Evolutionary conservation across 2,797 vertebrate genomes (phyloP).

Genomic region (Xiphorhynchus erythropygius): DNA sequence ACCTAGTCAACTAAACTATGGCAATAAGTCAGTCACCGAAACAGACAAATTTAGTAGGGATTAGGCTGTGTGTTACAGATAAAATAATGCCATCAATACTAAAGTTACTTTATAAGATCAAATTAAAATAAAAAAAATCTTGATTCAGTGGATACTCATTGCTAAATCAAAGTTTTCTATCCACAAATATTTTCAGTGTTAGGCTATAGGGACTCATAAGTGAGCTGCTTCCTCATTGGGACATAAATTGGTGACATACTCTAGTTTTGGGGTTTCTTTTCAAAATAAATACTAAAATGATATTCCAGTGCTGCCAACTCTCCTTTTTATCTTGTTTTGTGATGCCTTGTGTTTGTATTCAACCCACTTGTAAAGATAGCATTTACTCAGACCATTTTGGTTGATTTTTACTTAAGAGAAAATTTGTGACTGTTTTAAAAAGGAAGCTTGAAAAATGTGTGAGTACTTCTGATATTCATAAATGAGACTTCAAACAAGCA

Average conservation of each 20-base stretch:
- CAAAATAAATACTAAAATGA: background rate
- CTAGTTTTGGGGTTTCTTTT: background rate
- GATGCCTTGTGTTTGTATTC: background rate
- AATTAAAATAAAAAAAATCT: too few species aligned
- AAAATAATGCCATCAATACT: background rate
- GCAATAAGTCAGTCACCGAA: too few species aligned
- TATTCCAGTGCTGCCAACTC: background rate
- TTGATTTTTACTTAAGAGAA: background rate
- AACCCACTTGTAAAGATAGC: background rate
- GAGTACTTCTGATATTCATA: background rate
- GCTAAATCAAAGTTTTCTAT: background rate
- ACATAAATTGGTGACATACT: background rate
- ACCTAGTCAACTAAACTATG: background rate
- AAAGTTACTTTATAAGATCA: background rate
- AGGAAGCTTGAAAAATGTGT: background rate
- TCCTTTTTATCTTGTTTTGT: background rate
- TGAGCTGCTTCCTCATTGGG: background rate
- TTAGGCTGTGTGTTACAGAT: background rate
- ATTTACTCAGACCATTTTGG: background rate
- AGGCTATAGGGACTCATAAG: background rate
- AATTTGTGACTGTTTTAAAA: background rate
- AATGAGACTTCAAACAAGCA: background rate
- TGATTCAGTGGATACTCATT: background rate
- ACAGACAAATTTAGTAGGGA: background rate
- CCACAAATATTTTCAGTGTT: background rate